phyloP scores from a whole-genome alignment of 2,113 vertebrate species.

The Actenoides lindsayi region DNA sequence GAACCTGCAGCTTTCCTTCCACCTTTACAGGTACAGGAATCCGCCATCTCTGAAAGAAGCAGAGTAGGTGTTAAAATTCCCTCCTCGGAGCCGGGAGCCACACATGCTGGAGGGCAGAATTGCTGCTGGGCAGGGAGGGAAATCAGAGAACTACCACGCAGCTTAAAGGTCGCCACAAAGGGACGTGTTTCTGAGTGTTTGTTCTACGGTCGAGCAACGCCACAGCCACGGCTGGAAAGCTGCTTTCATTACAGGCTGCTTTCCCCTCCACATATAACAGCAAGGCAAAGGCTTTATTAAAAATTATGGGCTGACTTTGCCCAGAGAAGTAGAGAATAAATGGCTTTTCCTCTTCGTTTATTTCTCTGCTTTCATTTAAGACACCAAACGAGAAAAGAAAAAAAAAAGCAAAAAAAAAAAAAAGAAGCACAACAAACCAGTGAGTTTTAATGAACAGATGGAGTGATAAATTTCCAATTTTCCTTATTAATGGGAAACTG shows the following conservation, averaged over 20 bases:
- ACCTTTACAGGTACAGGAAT: slow-evolving; percentile 83
- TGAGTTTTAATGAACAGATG: slow-evolving; percentile 67
- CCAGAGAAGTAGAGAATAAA: slow-evolving; percentile 24
- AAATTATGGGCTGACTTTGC: slow-evolving; percentile 38
- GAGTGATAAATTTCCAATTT: slow-evolving; percentile 74
- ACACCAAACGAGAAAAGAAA: not conserved
- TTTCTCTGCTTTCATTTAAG: slow-evolving; percentile 48
- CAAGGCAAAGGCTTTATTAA: slow-evolving; percentile 42
- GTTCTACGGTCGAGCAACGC: not conserved
- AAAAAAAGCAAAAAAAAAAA: not conserved
- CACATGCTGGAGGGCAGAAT: not conserved
- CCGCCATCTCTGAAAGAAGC: slow-evolving; percentile 86
- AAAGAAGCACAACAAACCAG: not conserved
- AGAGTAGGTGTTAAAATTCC: slow-evolving; percentile 9
- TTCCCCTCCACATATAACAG: not conserved
- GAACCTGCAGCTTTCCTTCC: slow-evolving; percentile 84
- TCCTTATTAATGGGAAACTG: slow-evolving; percentile 65
- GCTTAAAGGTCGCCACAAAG: not conserved
- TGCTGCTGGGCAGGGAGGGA: slow-evolving; percentile 24
- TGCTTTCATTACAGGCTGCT: not conserved
- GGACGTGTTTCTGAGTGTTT: not conserved
- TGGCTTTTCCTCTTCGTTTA: slow-evolving; percentile 14
- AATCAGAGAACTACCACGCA: not conserved
- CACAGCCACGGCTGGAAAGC: not conserved
- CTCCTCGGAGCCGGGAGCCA: not conserved